A percentile compares a stretch with the other conserved stretches of the same genome.
Conservation (phyloP, 2,113 vertebrate genomes). For the Lutjanus erythropterus region DNA sequence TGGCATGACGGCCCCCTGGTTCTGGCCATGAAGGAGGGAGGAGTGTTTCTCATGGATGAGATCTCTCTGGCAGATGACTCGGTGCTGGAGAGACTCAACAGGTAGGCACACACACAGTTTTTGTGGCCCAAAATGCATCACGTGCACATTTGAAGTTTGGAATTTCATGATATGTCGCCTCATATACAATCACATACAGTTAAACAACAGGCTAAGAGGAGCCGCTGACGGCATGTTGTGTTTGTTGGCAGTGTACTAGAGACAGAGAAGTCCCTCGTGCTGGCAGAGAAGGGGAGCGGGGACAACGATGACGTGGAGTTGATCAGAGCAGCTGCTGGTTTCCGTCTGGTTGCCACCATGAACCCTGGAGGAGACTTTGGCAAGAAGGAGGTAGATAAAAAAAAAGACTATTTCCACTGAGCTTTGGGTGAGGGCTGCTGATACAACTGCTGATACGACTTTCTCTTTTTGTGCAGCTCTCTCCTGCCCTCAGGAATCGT, state of each 20-base stretch:
- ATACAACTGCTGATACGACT: background rate
- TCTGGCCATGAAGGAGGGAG: slow-evolving; percentile 92
- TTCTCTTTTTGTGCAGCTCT: slow-evolving; percentile 87
- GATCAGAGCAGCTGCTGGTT: slow-evolving; percentile 88
- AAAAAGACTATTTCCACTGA: background rate
- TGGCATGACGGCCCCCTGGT: slow-evolving; percentile 97
- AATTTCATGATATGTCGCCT: background rate
- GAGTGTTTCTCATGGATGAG: slow-evolving; percentile 96
- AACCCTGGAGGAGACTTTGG: slow-evolving; percentile 99
- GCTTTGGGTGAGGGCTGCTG: background rate
- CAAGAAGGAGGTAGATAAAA: slow-evolving; percentile 93
- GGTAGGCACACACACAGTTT: slow-evolving; percentile 78
- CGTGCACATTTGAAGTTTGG: no score
- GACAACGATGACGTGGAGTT: slow-evolving; percentile 91
- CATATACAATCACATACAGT: background rate
- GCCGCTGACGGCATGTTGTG: background rate
- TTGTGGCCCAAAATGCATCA: no score
- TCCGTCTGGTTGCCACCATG: slow-evolving; percentile 96
- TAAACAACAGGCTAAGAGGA: background rate
- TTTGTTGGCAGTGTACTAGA: slow-evolving; percentile 83
- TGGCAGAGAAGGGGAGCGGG: slow-evolving; percentile 95
- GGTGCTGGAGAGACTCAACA: slow-evolving; percentile 97
- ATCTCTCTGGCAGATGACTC: slow-evolving; percentile 98
- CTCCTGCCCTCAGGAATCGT: slow-evolving; percentile 95
- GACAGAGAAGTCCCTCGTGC: slow-evolving; percentile 91